Conservation (phyloP, 2,113 vertebrate genomes). For the Anhinga anhinga region DNA sequence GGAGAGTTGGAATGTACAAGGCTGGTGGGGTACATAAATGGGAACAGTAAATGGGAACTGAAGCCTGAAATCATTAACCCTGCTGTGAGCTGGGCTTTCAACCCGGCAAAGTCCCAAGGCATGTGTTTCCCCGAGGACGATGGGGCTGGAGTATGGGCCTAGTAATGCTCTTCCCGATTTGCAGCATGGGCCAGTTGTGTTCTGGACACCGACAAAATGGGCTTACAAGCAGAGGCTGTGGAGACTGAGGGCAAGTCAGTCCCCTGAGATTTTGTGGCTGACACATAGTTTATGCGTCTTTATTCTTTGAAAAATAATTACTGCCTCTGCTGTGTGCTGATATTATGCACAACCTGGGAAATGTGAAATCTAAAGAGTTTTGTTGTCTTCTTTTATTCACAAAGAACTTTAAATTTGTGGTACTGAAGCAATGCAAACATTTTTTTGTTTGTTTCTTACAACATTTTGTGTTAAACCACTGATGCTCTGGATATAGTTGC, state of each 20-base stretch:
- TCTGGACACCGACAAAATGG: not conserved
- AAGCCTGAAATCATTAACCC: not conserved
- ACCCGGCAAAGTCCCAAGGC: not conserved
- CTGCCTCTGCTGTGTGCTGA: not conserved
- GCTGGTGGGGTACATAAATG: not conserved
- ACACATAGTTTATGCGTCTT: not conserved
- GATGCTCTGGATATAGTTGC: not conserved
- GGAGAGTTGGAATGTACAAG: not conserved
- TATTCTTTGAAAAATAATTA: not conserved
- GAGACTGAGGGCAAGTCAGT: not conserved
- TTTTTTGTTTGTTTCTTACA: not conserved
- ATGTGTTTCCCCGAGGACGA: not conserved
- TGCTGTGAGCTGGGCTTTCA: not conserved
- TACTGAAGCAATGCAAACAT: not conserved
- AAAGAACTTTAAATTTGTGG: not conserved
- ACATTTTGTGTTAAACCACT: not conserved
- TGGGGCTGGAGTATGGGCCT: not conserved
- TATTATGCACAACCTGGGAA: not conserved
- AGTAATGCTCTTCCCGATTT: not conserved
- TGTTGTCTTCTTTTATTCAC: not conserved
- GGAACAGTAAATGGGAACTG: not conserved
- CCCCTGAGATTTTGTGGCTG: not conserved
- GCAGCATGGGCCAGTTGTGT: not conserved
- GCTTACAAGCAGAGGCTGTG: not conserved
- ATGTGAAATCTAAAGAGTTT: not conserved